phyloP scores from a whole-genome alignment of 53 echinoderm and acorn worm species.

The Holothuria scabra region DNA sequence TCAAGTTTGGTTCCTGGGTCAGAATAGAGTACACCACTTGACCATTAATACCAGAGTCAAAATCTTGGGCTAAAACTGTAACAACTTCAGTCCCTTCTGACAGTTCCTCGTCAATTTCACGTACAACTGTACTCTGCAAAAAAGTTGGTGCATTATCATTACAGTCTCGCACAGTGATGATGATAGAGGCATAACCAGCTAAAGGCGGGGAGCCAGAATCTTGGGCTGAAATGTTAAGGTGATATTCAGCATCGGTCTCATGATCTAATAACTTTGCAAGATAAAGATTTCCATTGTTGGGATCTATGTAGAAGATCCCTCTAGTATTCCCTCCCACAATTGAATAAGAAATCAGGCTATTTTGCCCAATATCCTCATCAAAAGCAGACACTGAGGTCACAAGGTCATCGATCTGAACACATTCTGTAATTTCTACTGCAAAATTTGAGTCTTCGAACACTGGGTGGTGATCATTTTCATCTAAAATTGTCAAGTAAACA shows the following conservation, averaged over 20 bases:
- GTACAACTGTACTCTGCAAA: constrained; percentile 69
- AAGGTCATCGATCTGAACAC: constrained; percentile 71
- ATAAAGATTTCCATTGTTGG: constrained; percentile 68
- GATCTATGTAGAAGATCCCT: constrained; percentile 72
- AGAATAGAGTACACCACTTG: constrained; percentile 73
- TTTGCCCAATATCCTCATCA: constrained; percentile 78
- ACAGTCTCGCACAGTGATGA: constrained; percentile 77
- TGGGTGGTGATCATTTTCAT: constrained; percentile 92
- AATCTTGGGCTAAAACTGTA: constrained; percentile 78
- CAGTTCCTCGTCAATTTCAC: constrained; percentile 76
- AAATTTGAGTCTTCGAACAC: constrained; percentile 44
- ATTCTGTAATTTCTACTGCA: constrained; percentile 81
- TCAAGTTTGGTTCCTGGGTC: constrained; percentile 72
- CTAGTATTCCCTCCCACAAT: constrained; percentile 77
- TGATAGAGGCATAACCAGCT: constrained; percentile 55
- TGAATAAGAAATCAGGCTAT: constrained; percentile 77
- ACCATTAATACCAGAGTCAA: constrained; percentile 94
- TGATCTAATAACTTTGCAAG: constrained; percentile 85
- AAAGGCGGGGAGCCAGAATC: constrained; percentile 78
- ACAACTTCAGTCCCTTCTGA: constrained; percentile 61
- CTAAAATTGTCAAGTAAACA: constrained; percentile 77
- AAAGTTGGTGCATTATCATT: constrained; percentile 94
- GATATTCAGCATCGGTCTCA: constrained; percentile 78
- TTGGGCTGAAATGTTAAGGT: constrained; percentile 84
- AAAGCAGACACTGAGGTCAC: constrained; percentile 75